phyloP scores from a whole-genome alignment of 2,113 vertebrate species.

The Oryzias melastigma region DNA sequence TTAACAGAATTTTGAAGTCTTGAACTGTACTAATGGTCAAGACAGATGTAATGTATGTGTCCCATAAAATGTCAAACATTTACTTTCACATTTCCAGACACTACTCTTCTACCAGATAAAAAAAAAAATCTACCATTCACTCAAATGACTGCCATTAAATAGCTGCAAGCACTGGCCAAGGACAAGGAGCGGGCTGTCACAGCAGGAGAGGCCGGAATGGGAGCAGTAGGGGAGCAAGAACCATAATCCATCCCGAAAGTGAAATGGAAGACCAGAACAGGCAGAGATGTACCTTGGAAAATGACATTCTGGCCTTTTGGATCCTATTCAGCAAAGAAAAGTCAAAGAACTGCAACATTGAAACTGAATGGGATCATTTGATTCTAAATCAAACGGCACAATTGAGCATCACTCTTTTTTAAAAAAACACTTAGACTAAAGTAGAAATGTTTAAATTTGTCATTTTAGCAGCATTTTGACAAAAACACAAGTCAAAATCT shows the following conservation, averaged over 20 bases:
- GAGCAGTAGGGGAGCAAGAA: slow-evolving; percentile 16
- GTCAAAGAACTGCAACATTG: background rate
- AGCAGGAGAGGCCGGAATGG: slow-evolving; percentile 25
- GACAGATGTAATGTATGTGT: too few species aligned
- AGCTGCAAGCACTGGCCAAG: slow-evolving; percentile 11
- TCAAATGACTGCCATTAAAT: slow-evolving; percentile 12
- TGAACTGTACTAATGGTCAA: too few species aligned
- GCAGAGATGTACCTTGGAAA: slow-evolving; percentile 6
- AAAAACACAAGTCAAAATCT: too few species aligned
- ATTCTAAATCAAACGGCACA: too few species aligned
- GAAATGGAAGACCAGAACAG: slow-evolving; percentile 3
- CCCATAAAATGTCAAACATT: background rate
- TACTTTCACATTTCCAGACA: slow-evolving; percentile 10
- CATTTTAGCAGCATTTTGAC: too few species aligned
- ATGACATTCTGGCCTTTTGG: background rate
- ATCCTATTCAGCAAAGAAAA: background rate
- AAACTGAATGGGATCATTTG: background rate
- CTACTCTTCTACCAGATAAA: slow-evolving; percentile 4
- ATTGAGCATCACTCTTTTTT: too few species aligned
- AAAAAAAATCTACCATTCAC: background rate
- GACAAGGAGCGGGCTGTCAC: slow-evolving; percentile 24
- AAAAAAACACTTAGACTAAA: too few species aligned
- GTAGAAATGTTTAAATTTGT: too few species aligned
- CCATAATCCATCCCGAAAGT: slow-evolving; percentile 13
- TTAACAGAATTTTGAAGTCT: too few species aligned